Percentiles rank a stretch among this genome's conserved stretches.
These are phyloP conservation scores for Muscicapa comitata DNA, from an alignment of 2,797 vertebrate genomes.

Conservation along the genomic window DNA sequence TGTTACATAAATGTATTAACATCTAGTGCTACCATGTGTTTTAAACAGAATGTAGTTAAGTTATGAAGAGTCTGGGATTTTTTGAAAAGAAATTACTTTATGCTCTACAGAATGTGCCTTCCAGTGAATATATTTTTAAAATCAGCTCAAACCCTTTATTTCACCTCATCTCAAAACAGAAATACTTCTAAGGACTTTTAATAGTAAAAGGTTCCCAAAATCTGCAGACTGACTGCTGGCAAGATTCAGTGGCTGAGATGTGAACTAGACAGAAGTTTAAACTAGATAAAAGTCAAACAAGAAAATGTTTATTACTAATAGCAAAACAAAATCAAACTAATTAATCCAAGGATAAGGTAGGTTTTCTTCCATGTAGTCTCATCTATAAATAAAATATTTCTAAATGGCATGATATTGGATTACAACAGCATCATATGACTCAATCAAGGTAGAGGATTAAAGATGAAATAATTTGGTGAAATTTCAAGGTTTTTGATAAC, in stretches of 20 bases:
- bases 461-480: background rate
- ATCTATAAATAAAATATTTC: background rate
- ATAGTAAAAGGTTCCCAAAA: background rate
- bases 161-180: background rate
- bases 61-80: background rate
- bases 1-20: background rate
- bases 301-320: background rate
- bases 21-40: background rate
- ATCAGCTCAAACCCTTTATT: background rate
- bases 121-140: background rate
- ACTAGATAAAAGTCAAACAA: background rate
- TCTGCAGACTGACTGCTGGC: background rate
- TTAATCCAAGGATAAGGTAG: background rate
- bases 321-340: background rate
- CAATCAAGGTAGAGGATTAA: background rate
- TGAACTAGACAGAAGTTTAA: background rate
- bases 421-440: background rate
- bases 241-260: background rate
- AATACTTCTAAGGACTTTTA: background rate
- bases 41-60: background rate
- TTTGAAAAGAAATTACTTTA: background rate
- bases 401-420: background rate
- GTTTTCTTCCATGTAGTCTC: background rate
- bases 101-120: background rate
- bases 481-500: background rate